Base-by-base conservation (phyloP, 2,113 vertebrate species). In the Emberiza fucata region DNA sequence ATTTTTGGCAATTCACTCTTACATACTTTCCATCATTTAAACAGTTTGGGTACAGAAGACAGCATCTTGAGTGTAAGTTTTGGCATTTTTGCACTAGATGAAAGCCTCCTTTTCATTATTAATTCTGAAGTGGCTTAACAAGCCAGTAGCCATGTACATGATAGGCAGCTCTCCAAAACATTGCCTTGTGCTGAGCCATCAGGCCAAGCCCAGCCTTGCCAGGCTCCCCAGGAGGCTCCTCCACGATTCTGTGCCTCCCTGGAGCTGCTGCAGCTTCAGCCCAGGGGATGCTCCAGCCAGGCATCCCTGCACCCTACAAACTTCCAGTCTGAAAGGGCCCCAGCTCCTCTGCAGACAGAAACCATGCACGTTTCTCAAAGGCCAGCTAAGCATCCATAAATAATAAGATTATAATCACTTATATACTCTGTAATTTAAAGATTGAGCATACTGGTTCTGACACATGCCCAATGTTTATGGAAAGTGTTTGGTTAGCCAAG, bases 241-340 rank as follows among this genome's bases (percentile, higher is more conserved):
- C 18, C 1, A 0, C 3, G 27, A 22, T 15, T 33, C n/a, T 4
- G 8, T 1, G 14, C 24, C 44, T 90, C 37, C 50, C 23, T 5
- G 3, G 65, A 69, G 59, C 64, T 79, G 59, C 70, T 61, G 37
- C n/a, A 13, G 8, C 50, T 25, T 29, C 66, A 17, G 2, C 48
- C 59, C 73, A 8, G 25, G 16, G 39, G 42, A 12, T 35, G 59
- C 64, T 92, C 33, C 54, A 40, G 39, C 63, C 78, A 48, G 40
- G 28, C 56, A 17, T 81, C 27, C 28, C 23, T 51, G 51, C 2
- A 1, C 51, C 27, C 28, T 14, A 14, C 8, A 0, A 12, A 1
- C 29, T 59, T 29, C 50, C 35, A 12, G 9, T 14, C 53, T 78
- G 50, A 61, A 66, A 64, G 13, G n/a, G 47, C 39, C 47, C 6